Base-by-base conservation (phyloP, 1,140 invertebrate genomes). In the Mesaphorura yosii region DNA sequence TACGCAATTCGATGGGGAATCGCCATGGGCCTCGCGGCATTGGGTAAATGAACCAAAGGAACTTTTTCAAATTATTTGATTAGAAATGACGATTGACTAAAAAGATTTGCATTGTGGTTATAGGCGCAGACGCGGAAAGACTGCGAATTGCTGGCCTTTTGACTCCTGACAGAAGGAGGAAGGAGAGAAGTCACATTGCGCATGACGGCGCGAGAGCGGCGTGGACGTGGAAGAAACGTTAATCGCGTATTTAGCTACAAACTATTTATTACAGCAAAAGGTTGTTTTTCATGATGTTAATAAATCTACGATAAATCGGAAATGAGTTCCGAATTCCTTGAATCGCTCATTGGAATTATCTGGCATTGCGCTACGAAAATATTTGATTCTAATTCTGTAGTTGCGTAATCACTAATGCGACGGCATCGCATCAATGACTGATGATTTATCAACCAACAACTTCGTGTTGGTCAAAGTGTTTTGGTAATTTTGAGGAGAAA, bases 161-260 rank as follows among this genome's bases (percentile, higher is more conserved):
- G 25, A 88, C 84, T 28, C 73, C 73, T 65, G 94, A 98, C 69
- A 74, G 71, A 45, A 76, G 93, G 51, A 70, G 66, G 27, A 78
- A 77, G 57, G 93, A 98, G 71, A 78, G 94, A 63, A 94, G 94
- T 78, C 96, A 97, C 77, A 82, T 81, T 40, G 94, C 92, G 39
- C 88, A 93, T 73, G 78, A 79, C 66, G 86, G 86, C 64, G 88
- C 92, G 27, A 82, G 94, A 66, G 84, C 80, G 65, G 93, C 90
- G 68, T 89, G 81, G 64, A 93, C 89, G 53, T 98, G 93, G 93
- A 87, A 86, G 67, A 89, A 82, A 66, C 78, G 86, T 74, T 89
- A 83, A 34, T 12, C 20, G 6, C 25, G n/a, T n/a, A n/a, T n/a
- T n/a, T n/a, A n/a, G n/a, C n/a, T n/a, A n/a, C n/a, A n/a, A n/a